phyloP scores from a whole-genome alignment of 2,797 vertebrate species.

The Neomorphus geoffroyi region DNA sequence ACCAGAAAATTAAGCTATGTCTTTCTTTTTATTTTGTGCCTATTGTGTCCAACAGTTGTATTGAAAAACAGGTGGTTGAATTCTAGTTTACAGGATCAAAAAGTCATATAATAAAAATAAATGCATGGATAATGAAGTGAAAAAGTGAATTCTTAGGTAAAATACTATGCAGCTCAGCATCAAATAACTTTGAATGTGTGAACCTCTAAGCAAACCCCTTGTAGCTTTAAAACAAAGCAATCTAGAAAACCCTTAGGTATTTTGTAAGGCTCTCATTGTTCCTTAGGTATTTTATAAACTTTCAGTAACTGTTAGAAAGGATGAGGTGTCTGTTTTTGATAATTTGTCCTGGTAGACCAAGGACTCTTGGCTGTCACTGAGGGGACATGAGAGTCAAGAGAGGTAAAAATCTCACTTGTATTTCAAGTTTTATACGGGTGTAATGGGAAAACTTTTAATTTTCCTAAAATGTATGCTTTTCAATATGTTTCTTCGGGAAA shows the following conservation, averaged over 20 bases:
- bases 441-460: not conserved
- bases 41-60: not conserved
- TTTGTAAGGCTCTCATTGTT: not conserved
- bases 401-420: not conserved
- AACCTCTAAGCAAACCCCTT: not conserved
- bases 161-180: not conserved
- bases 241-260: not conserved
- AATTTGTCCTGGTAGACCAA: not conserved
- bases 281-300: not conserved
- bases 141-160: not conserved
- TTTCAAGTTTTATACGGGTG: not conserved
- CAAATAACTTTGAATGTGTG: not conserved
- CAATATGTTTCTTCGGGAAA: not conserved
- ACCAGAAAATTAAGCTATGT: not conserved
- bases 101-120: not conserved
- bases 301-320: not conserved
- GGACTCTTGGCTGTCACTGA: not conserved
- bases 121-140: not conserved
- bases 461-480: not conserved
- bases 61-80: not conserved
- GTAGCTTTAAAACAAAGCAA: not conserved
- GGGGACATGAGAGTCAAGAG: not conserved
- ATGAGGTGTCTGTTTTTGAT: not conserved
- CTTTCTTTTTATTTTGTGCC: not conserved
- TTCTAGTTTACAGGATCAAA: not conserved